Base-by-base conservation (phyloP, 2,888 invertebrate genomes). In the Parasteatoda lunata region DNA sequence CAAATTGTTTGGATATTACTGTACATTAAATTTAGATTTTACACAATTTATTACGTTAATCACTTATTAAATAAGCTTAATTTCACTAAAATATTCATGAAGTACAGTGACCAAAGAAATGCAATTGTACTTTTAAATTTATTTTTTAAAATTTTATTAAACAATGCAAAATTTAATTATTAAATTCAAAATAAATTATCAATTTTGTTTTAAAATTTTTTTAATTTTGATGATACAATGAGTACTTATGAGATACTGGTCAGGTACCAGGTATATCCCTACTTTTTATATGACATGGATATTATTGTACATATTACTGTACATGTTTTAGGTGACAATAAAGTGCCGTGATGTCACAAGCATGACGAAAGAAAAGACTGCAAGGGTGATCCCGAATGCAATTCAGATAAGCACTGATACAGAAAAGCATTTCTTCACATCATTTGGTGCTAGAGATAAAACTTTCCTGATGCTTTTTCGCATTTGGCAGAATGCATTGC, bases 331-430 rank as follows among this genome's bases (percentile, higher is more conserved):
- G 93, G 94, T 98, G 89, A 95, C 94, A 77, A 94, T 98, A 78
- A 95, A 95, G 90, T 97, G 97, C 95, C 96, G 96, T 91, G 97
- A 98, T 91, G 96, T 99, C 88, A 95, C 96, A 6, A 95, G 96
- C 76, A 96, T 99, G 92, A 97, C 97, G 68, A 98, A 98, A 93
- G 97, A 97, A 92, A 97, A 97, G 93, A 97, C 97, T 0, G 96
- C 96, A 15, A 93, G 92, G 78, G 97, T 99, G 89, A 98, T 99
- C 91, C 98, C 98, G 83, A 99, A 99, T 93, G 98, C 99, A 83
- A 96, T 99, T 91, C 95, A 97, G 90, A 94, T 97, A 89, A 94
- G 95, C 91, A 96, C 96, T 73, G 89, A 89, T 11, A 94, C 94
- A 89, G 98, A 98, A 90, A 97, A 97, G 92, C 95, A 95, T 93